Base-by-base conservation (phyloP, 2,797 vertebrate species). In the Anguilla anguilla region DNA sequence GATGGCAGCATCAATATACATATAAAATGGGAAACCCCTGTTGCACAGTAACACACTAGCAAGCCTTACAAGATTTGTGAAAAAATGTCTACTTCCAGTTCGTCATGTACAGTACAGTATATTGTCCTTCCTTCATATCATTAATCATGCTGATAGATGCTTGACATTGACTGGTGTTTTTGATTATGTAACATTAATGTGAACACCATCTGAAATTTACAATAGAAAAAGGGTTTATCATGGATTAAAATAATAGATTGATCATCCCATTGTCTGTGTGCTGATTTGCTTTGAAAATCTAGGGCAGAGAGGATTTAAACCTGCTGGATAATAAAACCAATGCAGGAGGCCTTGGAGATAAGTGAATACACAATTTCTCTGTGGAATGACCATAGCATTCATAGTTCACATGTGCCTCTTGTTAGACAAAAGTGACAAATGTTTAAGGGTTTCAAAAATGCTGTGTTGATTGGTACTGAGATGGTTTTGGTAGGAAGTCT, bases 161-260 rank as follows among this genome's bases (percentile, higher is more conserved):
- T 61, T 79, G 39, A 9, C 3, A 43, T 81, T 86, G 64, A 49
- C 10, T 55, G 46, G 53, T 19, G 39, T 11, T 69, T 74, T 43
- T 31, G n/a, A 28, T 28, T 69, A 53, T 74, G 69, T 72, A 72
- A 25, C 69, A 86, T 74, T 39, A 31, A 74, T 35, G 85, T 28
- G 15, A 17, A 59, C 57, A 17, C 17, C n/a, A 61, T 22, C 43
- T 77, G 57, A 53, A 5, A 51, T 84, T 81, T 46, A 35, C 77
- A 3, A 17, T 46, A 2, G 77, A 43, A 81, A 22, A 81, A 46
- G 43, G 67, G 19, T n/a, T 49, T 55, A 49, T 55, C 15, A 59
- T 69, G 64, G 51, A 72, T 85, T 69, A 53, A 85, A 85, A 85
- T 85, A 46, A 85, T 28, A 86, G 51, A 86, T 31, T 72, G 67